Conservation (phyloP, 1,140 invertebrate genomes). For the Trinorchestia longiramus region DNA sequence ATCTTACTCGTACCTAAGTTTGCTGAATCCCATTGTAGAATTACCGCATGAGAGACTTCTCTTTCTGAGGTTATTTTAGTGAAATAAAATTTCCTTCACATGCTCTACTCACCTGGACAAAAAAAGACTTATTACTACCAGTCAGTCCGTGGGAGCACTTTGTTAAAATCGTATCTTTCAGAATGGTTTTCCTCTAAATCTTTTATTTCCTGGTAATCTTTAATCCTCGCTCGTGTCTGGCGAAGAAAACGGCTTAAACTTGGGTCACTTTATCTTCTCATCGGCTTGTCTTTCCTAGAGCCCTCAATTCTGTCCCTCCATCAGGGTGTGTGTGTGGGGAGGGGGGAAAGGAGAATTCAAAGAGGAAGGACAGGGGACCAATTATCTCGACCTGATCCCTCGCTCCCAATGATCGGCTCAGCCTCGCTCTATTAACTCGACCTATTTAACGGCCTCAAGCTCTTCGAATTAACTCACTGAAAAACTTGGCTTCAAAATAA, state of each 20-base stretch:
- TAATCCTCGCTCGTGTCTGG: not conserved
- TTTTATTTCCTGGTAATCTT: not conserved
- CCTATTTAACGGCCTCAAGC: not conserved
- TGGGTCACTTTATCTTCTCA: not conserved
- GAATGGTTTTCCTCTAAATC: not conserved
- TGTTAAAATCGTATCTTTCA: not conserved
- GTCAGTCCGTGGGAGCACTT: not conserved
- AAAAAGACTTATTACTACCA: not conserved
- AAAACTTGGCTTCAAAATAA: not conserved
- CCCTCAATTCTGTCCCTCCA: not conserved
- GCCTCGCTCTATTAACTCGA: not conserved
- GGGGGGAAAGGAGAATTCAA: too few species aligned
- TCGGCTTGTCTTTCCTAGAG: not conserved
- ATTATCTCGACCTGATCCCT: too few species aligned
- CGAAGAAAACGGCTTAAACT: not conserved
- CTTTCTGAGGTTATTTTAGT: not conserved
- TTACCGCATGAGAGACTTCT: not conserved
- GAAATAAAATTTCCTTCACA: not conserved
- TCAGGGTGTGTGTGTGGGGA: too few species aligned
- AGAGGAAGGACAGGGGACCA: too few species aligned
- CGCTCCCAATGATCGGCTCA: not conserved
- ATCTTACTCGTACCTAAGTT: not conserved
- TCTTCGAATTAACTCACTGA: not conserved
- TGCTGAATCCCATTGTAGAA: not conserved
- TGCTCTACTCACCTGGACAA: not conserved